phyloP scores from a whole-genome alignment of 2,113 vertebrate species.

The Paralichthys olivaceus region DNA sequence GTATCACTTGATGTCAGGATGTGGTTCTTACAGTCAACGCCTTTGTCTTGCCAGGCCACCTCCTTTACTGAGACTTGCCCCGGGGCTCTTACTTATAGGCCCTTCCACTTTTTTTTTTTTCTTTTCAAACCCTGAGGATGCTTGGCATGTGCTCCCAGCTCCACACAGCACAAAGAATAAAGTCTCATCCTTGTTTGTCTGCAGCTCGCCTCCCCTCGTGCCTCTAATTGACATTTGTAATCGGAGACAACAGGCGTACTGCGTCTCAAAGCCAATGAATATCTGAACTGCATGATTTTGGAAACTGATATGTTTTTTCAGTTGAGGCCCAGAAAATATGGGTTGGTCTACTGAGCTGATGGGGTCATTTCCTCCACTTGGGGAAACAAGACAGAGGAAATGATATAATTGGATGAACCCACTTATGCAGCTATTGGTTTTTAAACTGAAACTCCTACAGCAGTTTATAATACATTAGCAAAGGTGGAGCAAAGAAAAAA shows the following conservation, averaged over 20 bases:
- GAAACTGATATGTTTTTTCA: constrained; percentile 20
- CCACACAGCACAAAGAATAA: constrained; percentile 41
- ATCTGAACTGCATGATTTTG: background rate
- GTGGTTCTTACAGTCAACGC: constrained; percentile 86
- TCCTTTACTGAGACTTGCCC: constrained; percentile 87
- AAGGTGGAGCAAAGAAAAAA: too few species aligned
- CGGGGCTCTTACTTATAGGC: constrained; percentile 81
- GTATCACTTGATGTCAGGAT: constrained; percentile 90
- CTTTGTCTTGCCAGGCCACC: constrained; percentile 88
- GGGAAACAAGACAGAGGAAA: too few species aligned
- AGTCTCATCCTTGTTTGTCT: constrained; percentile 16
- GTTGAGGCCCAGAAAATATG: too few species aligned
- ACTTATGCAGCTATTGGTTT: too few species aligned
- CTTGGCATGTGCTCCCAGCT: constrained; percentile 23
- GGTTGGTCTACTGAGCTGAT: too few species aligned
- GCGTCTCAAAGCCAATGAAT: background rate
- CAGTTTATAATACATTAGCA: too few species aligned
- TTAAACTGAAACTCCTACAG: too few species aligned
- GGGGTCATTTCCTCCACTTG: too few species aligned
- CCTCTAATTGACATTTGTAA: constrained; percentile 31
- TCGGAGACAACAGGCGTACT: background rate
- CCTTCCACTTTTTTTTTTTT: constrained; percentile 82
- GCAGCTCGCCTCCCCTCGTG: background rate
- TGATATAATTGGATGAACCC: too few species aligned
- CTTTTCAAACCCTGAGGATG: constrained; percentile 71